Conservation (phyloP, 2,888 invertebrate genomes). For the Eilema depressum region DNA sequence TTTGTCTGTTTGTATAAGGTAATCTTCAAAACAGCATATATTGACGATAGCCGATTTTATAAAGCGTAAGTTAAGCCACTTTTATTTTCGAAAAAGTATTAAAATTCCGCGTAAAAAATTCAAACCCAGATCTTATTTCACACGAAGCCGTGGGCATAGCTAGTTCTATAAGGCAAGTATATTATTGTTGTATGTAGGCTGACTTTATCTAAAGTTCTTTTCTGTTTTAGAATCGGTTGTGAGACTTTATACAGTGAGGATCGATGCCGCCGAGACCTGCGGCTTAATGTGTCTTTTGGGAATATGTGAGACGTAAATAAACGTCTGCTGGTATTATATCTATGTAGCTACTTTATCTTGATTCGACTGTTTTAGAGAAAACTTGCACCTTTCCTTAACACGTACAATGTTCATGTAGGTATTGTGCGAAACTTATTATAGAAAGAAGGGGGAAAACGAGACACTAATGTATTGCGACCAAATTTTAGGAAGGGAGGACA, state of each 20-base stretch:
- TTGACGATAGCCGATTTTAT: too few relatives aligned
- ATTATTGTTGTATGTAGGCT: conserved; percentile 26
- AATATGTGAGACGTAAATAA: conserved; percentile 11
- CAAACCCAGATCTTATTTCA: too few relatives aligned
- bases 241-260: conserved; percentile 36
- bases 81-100: too few relatives aligned
- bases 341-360: background rate
- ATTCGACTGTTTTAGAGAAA: background rate
- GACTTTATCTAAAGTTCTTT: conserved; percentile 34
- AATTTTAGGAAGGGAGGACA: too few relatives aligned
- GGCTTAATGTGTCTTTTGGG: conserved; percentile 34
- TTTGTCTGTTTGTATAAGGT: too few relatives aligned
- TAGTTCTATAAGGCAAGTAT: conserved; percentile 22
- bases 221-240: conserved; percentile 29
- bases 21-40: too few relatives aligned
- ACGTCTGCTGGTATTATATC: conserved; percentile 19
- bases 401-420: background rate
- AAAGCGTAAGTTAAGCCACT: too few relatives aligned
- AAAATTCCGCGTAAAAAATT: too few relatives aligned
- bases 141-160: too few relatives aligned
- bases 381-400: background rate
- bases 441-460: background rate
- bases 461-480: background rate
- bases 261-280: conserved; percentile 21
- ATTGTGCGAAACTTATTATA: background rate